phyloP scores from a whole-genome alignment of 2,797 vertebrate genomes.

The Bradypodion ventrale region DNA sequence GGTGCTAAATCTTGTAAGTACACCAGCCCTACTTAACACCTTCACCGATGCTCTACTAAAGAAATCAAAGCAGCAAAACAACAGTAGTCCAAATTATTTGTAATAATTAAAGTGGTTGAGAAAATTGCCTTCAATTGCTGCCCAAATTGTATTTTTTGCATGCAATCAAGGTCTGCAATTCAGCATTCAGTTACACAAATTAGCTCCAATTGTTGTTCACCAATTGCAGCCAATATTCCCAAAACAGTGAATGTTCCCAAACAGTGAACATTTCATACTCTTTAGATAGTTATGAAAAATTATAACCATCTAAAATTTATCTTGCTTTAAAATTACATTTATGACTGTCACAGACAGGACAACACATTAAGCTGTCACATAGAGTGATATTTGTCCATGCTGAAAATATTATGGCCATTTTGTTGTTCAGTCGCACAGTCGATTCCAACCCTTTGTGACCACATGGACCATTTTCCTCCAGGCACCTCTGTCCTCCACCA shows the following conservation, averaged over 20 bases:
- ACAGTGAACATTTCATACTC: neutral
- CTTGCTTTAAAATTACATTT: neutral
- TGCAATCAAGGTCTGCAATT: neutral
- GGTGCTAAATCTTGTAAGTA: slow-evolving; percentile 51
- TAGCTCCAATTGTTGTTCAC: neutral
- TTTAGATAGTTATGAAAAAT: slow-evolving; percentile 39
- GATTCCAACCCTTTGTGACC: no score
- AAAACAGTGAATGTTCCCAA: neutral
- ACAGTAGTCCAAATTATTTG: neutral
- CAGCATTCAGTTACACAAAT: neutral
- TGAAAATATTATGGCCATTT: neutral
- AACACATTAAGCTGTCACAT: neutral
- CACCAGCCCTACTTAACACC: slow-evolving; percentile 30
- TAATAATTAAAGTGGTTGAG: neutral
- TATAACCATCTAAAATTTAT: no score
- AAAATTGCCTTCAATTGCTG: neutral
- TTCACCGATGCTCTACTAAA: slow-evolving; percentile 24
- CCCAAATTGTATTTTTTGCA: slow-evolving; percentile 1
- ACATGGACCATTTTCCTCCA: no score
- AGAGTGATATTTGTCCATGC: neutral
- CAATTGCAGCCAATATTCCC: slow-evolving; percentile 12
- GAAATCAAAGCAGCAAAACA: slow-evolving; percentile 1
- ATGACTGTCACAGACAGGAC: neutral
- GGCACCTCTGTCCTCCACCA: no score
- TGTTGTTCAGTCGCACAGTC: no score